phyloP scores from a whole-genome alignment of 2,797 vertebrate genomes.

The Coregonus ussuriensis region DNA sequence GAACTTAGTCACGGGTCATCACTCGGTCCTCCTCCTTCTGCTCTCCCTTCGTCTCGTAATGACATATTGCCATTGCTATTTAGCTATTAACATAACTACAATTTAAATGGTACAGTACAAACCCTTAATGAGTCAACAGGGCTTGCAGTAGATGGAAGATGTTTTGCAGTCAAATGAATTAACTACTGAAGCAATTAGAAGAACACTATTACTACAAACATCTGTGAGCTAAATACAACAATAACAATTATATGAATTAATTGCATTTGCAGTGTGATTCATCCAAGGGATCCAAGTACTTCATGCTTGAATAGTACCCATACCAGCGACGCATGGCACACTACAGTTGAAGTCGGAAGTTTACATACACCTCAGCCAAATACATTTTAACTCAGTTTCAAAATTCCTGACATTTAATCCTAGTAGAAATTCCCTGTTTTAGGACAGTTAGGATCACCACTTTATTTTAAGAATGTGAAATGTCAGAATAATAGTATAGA shows the following conservation, averaged over 20 bases:
- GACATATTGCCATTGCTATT: not conserved
- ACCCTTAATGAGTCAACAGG: not conserved
- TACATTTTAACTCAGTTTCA: too few relatives aligned
- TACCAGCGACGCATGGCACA: not conserved
- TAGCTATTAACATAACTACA: conserved; percentile 3
- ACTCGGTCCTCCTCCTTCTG: not conserved
- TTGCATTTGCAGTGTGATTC: not conserved
- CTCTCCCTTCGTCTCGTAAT: not conserved
- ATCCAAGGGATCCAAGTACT: not conserved
- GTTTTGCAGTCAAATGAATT: not conserved
- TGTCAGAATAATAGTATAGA: too few relatives aligned
- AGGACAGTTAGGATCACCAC: too few relatives aligned
- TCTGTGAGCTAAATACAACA: not conserved
- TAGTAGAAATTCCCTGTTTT: too few relatives aligned
- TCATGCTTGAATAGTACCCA: not conserved
- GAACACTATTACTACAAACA: not conserved
- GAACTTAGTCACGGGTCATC: not conserved
- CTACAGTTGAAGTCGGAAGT: too few relatives aligned
- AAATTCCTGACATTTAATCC: too few relatives aligned
- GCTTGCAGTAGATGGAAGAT: not conserved
- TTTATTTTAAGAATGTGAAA: too few relatives aligned
- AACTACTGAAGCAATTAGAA: not conserved
- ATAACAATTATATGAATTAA: not conserved
- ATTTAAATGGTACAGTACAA: not conserved
- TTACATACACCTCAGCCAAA: too few relatives aligned